These are phyloP conservation scores for Eumaeus atala DNA, from an alignment of 1,140 invertebrate species.

Conservation along the genomic window DNA sequence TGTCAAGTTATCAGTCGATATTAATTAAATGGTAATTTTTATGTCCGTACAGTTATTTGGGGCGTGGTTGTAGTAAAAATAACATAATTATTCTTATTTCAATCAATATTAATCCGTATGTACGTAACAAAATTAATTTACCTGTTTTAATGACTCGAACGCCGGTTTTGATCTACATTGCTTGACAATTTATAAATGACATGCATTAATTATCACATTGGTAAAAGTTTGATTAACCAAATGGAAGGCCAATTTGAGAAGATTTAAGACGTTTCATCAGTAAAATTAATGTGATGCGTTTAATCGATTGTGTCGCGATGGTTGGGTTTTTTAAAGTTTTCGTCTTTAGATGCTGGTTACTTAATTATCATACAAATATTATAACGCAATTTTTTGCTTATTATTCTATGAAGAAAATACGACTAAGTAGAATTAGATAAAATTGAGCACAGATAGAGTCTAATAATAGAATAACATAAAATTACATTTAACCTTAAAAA, in stretches of 20 bases:
- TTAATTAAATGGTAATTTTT: too few relatives aligned
- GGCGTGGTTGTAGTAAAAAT: slow-evolving; percentile 13
- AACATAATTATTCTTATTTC: slow-evolving; percentile 16
- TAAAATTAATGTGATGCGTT: neutral
- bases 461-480: too few relatives aligned
- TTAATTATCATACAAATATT: too few relatives aligned
- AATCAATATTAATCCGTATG: slow-evolving; percentile 13
- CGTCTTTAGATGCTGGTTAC: too few relatives aligned
- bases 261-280: slow-evolving; percentile 4
- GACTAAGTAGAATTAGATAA: too few relatives aligned
- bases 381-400: too few relatives aligned
- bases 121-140: slow-evolving; percentile 14
- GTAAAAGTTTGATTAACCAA: slow-evolving; percentile 16
- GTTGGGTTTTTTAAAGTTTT: neutral
- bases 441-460: too few relatives aligned
- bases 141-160: slow-evolving; percentile 11
- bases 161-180: slow-evolving; percentile 16
- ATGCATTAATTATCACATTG: slow-evolving; percentile 15
- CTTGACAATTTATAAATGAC: slow-evolving; percentile 19
- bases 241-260: slow-evolving; percentile 13
- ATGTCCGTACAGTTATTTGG: slow-evolving; percentile 7
- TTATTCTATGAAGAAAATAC: too few relatives aligned
- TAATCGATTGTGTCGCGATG: neutral
- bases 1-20: too few relatives aligned
- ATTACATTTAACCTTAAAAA: too few relatives aligned